Evolutionary conservation across 2,888 invertebrate species (phyloP).

Genomic region (Neoascia interrupta): DNA sequence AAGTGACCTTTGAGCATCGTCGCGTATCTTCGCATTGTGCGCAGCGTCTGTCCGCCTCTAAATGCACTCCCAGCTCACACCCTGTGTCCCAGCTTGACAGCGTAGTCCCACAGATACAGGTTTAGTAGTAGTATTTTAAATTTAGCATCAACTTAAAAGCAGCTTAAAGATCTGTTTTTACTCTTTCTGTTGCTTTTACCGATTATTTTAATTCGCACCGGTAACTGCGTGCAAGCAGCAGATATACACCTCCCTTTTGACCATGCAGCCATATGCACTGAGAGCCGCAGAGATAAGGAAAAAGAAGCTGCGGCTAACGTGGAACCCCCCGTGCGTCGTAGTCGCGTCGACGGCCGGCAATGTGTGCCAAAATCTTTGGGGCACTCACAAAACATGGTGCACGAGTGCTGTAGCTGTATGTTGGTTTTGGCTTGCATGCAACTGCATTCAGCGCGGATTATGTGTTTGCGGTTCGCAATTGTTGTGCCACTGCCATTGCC

Average conservation of each 20-base stretch:
- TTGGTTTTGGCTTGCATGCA: constrained; percentile 60
- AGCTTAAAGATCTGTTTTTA: constrained; percentile 37
- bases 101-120: constrained; percentile 46
- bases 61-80: constrained; percentile 42
- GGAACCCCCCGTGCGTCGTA: constrained; percentile 28
- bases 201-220: constrained; percentile 66
- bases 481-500: constrained; percentile 68
- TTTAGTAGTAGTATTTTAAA: constrained; percentile 57
- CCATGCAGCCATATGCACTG: constrained; percentile 40
- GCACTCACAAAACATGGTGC: constrained; percentile 42
- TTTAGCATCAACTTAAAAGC: constrained; percentile 64
- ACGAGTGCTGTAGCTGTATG: constrained; percentile 30
- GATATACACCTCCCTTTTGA: constrained; percentile 27
- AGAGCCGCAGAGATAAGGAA: constrained; percentile 46
- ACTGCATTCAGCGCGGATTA: constrained; percentile 43
- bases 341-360: no score
- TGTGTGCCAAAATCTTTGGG: constrained; percentile 11
- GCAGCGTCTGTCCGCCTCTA: constrained; percentile 1
- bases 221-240: constrained; percentile 67
- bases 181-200: constrained; percentile 43
- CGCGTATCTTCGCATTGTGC: constrained; percentile 9
- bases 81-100: constrained; percentile 1
- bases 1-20: constrained; percentile 54
- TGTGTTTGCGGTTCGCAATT: constrained; percentile 62
- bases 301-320: constrained; percentile 57